These are phyloP conservation scores for Petrosia ficiformis DNA, from an alignment of 37 sponge, comb jelly and placozoan species.

Conservation along the genomic window DNA sequence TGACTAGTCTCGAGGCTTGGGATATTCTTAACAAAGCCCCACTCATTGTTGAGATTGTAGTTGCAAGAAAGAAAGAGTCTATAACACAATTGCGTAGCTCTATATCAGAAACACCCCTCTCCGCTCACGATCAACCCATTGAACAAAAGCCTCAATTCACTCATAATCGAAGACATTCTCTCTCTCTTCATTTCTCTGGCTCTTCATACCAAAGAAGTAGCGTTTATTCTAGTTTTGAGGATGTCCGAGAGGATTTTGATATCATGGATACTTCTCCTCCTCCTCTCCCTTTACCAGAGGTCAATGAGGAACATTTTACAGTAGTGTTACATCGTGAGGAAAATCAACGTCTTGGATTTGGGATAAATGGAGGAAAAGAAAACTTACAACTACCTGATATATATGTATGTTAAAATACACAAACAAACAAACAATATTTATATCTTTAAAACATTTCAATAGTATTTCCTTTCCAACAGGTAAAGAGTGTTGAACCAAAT, in stretches of 20 bases:
- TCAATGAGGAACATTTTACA: conserved; percentile 5
- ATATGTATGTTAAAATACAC: conserved; percentile 18
- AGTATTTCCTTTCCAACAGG: conserved; percentile 12
- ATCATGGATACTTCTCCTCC: neutral
- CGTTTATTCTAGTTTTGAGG: conserved; percentile 15
- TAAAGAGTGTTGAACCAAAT: conserved; percentile 52
- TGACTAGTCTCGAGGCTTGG: conserved; percentile 41
- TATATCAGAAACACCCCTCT: neutral
- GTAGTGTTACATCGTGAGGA: conserved; percentile 8
- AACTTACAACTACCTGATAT: conserved; percentile 18
- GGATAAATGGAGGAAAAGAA: conserved; percentile 56
- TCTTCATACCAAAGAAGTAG: neutral
- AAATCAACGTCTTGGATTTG: conserved; percentile 33
- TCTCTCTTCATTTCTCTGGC: neutral
- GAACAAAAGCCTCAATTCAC: neutral
- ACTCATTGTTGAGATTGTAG: conserved; percentile 40
- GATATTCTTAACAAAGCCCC: conserved; percentile 34
- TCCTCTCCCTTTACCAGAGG: neutral
- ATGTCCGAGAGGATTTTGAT: conserved; percentile 4
- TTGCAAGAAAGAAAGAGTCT: conserved; percentile 36
- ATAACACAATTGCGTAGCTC: neutral
- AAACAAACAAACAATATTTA: too few relatives aligned
- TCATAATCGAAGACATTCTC: neutral
- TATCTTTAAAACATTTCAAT: neutral
- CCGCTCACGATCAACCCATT: neutral